Base-by-base conservation (phyloP, 1,140 invertebrate genomes). In the Oreohelix idahoensis region DNA sequence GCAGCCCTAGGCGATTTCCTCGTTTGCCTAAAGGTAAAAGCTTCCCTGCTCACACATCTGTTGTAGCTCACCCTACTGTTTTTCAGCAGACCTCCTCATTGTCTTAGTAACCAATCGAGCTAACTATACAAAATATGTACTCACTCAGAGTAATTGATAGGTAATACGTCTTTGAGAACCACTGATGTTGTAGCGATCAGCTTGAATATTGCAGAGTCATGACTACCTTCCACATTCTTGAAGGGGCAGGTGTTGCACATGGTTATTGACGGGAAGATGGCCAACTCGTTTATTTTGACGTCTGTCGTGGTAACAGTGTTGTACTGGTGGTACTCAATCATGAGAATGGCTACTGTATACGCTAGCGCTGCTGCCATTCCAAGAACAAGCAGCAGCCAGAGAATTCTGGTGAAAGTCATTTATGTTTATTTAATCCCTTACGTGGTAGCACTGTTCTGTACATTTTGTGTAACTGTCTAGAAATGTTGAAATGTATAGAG, bases 251-350 rank as follows among this genome's bases (percentile, higher is more conserved):
- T 23, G 20, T 74, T 74, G 23, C 71, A 74, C 71, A 74, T 39
- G 36, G 71, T 74, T 23, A 74, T 32, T 26, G 71, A 42, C 0
- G 71, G 71, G 38, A 74, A 74, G 36, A n/a, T 49, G 38, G 71
- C 32, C 38, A 1, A n/a, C 23, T 39, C 71, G 23, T 17, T 74
- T 36, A 74, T 49, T 32, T 39, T 42, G 13, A 74, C 42, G 20
- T 74, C 71, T 0, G 71, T 39, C 38, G 1, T 39, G 17, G 71
- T 74, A 10, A 74, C 38, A 8, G 71, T 74, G 38, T 74, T 74
- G 71, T 74, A 74, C 38, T 74, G 71, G 71, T 39, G 20, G 71
- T 74, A 74, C 71, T 74, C 71, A 26, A 74, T 38, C 38, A 74
- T 8, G 4, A 74, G 38, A 29, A 42, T 74, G 32, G 71, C 71